A percentile compares a stretch with the other conserved stretches of the same genome.
Evolutionary conservation across 2,113 vertebrate species (phyloP).

Genomic region (Onychostoma macrolepis): DNA sequence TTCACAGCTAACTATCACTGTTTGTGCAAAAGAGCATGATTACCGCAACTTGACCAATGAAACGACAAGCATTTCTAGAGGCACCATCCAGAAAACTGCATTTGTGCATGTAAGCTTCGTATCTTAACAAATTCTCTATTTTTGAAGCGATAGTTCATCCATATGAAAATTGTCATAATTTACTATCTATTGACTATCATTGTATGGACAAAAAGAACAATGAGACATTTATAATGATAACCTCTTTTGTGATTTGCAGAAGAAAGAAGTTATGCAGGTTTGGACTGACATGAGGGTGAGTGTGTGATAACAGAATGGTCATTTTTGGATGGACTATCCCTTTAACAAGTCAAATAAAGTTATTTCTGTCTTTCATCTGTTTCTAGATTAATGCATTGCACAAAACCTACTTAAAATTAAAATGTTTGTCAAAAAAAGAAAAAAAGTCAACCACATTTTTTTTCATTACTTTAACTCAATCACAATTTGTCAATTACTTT

Average conservation of each 20-base stretch:
- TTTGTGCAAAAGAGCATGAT: background rate
- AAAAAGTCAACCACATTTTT: no score
- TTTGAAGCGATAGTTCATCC: background rate
- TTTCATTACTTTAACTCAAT: no score
- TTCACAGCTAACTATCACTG: slow-evolving; percentile 10
- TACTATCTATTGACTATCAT: background rate
- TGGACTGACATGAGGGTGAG: background rate
- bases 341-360: background rate
- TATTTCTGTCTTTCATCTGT: background rate
- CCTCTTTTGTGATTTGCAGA: background rate
- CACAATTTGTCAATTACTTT: no score
- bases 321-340: background rate
- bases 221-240: background rate
- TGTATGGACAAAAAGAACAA: background rate
- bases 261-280: background rate
- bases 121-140: background rate
- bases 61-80: background rate
- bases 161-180: background rate
- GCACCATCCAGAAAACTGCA: background rate
- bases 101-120: background rate
- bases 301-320: background rate
- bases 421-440: background rate
- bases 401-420: background rate
- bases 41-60: background rate
- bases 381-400: background rate